These are phyloP conservation scores for Trematocara macrostoma DNA, from an alignment of 2,113 vertebrate species.

Conservation along the genomic window DNA sequence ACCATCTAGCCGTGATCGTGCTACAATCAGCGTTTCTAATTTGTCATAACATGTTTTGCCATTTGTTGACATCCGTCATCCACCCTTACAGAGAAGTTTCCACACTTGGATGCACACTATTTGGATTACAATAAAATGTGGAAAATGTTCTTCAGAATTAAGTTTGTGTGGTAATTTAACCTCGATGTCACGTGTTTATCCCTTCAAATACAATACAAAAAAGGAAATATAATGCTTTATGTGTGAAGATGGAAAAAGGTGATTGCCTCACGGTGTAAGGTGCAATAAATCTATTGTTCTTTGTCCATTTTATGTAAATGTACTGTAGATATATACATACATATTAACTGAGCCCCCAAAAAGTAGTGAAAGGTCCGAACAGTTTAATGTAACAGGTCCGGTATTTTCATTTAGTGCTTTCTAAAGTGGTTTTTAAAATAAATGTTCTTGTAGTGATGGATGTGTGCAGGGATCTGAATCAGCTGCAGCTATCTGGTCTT, in stretches of 20 bases:
- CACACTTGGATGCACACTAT: neutral
- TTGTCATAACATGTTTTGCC: conserved; percentile 51
- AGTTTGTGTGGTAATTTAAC: neutral
- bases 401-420: neutral
- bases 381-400: neutral
- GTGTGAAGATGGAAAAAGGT: neutral
- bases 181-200: neutral
- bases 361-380: neutral
- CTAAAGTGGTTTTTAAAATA: neutral
- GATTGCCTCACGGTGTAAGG: neutral
- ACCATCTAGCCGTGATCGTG: conserved; percentile 34
- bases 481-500: neutral
- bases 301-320: neutral
- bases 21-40: conserved; percentile 44
- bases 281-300: neutral
- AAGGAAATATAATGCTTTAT: neutral
- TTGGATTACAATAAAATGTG: neutral
- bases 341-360: neutral
- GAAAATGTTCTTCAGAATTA: neutral
- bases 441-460: neutral
- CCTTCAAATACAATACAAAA: neutral
- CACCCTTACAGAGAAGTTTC: conserved; percentile 9
- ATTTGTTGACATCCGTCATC: conserved; percentile 32
- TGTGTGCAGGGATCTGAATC: neutral
- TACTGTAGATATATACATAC: neutral